phyloP scores from a whole-genome alignment of 2,113 vertebrate genomes.

The Mirounga angustirostris region DNA sequence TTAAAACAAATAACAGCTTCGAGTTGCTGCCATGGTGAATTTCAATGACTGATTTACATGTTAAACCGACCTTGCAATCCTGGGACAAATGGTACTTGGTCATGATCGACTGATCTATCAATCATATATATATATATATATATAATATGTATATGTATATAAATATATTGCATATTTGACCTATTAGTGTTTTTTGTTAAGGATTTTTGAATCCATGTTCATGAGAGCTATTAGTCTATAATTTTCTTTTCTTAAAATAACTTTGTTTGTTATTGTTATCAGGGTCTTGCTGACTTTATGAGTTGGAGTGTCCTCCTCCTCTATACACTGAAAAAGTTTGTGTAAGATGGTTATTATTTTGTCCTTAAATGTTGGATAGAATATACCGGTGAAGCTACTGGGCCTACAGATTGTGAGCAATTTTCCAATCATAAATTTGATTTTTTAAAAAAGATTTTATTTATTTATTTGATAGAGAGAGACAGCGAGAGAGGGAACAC shows the following conservation, averaged over 20 bases:
- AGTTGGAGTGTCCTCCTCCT: background rate
- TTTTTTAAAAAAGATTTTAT: background rate
- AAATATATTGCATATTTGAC: background rate
- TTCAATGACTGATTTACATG: constrained; percentile 23
- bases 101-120: background rate
- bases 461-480: no score
- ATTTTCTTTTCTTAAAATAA: constrained; percentile 45
- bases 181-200: constrained; percentile 44
- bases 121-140: background rate
- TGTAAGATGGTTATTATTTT: constrained; percentile 47
- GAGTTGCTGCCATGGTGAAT: constrained; percentile 17
- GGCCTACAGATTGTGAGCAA: background rate
- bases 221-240: constrained; percentile 1
- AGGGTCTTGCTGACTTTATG: constrained; percentile 18
- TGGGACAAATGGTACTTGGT: background rate
- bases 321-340: constrained; percentile 6
- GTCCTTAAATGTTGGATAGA: background rate
- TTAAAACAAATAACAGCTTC: constrained; percentile 47
- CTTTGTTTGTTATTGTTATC: constrained; percentile 52
- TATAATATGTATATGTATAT: background rate
- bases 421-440: constrained; percentile 26
- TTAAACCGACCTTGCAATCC: constrained; percentile 61
- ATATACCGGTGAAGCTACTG: background rate
- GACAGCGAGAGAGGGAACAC: no score
- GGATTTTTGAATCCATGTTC: constrained; percentile 12